phyloP scores from a whole-genome alignment of 2,113 vertebrate genomes.

The Falcunculus frontatus region DNA sequence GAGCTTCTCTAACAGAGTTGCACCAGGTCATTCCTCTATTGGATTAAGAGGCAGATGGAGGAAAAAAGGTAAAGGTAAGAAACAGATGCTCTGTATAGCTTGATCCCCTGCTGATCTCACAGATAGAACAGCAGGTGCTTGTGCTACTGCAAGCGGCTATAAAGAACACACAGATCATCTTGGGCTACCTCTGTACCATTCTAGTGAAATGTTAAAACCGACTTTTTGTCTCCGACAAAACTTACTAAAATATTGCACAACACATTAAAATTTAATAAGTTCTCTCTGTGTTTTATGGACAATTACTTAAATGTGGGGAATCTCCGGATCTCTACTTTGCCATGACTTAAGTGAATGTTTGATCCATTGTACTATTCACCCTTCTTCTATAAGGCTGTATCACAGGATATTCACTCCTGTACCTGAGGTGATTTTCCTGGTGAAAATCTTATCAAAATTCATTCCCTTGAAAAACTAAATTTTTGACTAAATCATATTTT shows the following conservation, averaged over 20 bases:
- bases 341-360: background rate
- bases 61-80: background rate
- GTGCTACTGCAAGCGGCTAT: background rate
- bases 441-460: background rate
- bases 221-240: background rate
- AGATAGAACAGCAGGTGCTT: background rate
- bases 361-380: background rate
- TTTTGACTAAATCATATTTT: background rate
- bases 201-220: background rate
- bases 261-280: background rate
- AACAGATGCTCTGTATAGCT: background rate
- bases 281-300: background rate
- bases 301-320: background rate
- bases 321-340: background rate
- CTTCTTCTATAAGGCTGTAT: background rate
- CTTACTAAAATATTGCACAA: background rate
- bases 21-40: background rate
- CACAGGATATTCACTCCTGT: background rate
- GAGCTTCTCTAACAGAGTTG: background rate
- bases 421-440: background rate
- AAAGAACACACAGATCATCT: background rate
- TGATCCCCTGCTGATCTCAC: background rate
- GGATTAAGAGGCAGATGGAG: slow-evolving; percentile 12
- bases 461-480: background rate
- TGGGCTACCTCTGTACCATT: background rate